Evolutionary conservation across 2,888 invertebrate species (phyloP).

Genomic region (Melinopterus prodromus): DNA sequence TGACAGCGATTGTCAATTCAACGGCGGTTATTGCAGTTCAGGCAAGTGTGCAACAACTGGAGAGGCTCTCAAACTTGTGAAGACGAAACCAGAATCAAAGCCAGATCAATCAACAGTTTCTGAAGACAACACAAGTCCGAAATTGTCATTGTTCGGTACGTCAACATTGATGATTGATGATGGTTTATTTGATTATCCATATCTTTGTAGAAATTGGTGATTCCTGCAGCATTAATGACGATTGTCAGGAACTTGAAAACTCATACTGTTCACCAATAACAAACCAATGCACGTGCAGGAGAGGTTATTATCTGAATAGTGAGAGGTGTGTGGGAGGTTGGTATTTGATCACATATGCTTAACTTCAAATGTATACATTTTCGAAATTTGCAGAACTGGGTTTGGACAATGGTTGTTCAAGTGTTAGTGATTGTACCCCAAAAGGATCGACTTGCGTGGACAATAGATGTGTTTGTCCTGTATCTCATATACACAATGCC

Average conservation of each 20-base stretch:
- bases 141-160: not conserved
- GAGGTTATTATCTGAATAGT: slow-evolving; percentile 28
- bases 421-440: slow-evolving; percentile 19
- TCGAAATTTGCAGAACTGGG: slow-evolving; percentile 29
- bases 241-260: slow-evolving; percentile 26
- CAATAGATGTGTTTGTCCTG: slow-evolving; percentile 30
- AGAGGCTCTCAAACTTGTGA: not conserved
- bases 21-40: slow-evolving; percentile 17
- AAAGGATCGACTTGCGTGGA: slow-evolving; percentile 16
- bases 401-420: slow-evolving; percentile 16
- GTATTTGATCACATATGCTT: not conserved
- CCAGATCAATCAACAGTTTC: not conserved
- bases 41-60: slow-evolving; percentile 11
- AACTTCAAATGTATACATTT: not conserved
- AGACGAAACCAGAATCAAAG: not conserved
- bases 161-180: not conserved
- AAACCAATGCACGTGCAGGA: slow-evolving; percentile 30
- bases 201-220: slow-evolving; percentile 22
- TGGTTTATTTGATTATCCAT: not conserved
- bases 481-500: slow-evolving; percentile 22
- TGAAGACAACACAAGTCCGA: not conserved
- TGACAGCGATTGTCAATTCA: slow-evolving; percentile 32
- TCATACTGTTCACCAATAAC: slow-evolving; percentile 33
- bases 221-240: slow-evolving; percentile 19
- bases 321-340: slow-evolving; percentile 29